phyloP scores from a whole-genome alignment of 2,888 invertebrate species.

The Campoplex capitator region DNA sequence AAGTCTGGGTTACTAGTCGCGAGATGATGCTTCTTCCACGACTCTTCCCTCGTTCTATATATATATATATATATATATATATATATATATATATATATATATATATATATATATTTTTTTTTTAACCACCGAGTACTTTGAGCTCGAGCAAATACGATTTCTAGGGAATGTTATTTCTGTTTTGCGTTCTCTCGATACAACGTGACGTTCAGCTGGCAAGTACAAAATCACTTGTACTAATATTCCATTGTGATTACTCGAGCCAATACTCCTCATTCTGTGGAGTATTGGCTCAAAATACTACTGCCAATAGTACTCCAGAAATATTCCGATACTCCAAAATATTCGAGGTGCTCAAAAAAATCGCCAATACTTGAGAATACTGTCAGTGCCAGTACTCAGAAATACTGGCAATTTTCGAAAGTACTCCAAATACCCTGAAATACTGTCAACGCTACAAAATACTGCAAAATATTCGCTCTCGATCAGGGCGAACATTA shows the following conservation, averaged over 20 bases:
- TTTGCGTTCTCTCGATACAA: constrained; percentile 24
- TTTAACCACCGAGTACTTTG: constrained; percentile 47
- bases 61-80: neutral
- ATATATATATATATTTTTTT: neutral
- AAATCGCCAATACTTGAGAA: neutral
- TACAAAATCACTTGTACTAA: neutral
- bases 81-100: neutral
- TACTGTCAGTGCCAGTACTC: neutral
- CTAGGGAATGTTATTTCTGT: constrained; percentile 76
- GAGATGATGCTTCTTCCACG: constrained; percentile 57
- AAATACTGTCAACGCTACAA: neutral
- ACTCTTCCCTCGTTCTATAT: constrained; percentile 16
- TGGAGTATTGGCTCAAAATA: neutral
- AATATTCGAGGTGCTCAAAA: neutral
- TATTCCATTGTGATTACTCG: neutral
- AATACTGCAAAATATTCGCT: neutral
- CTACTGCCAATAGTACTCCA: neutral
- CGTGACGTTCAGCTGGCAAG: neutral
- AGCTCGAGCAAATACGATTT: constrained; percentile 67
- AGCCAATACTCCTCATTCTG: neutral
- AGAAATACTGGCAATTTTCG: neutral
- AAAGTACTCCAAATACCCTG: neutral
- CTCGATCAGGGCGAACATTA: too few relatives aligned
- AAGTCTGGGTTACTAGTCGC: constrained; percentile 82
- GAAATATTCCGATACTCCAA: neutral